These are phyloP conservation scores for Orbicella faveolata DNA, from an alignment of 64 coral and sea anemone genomes.

Conservation along the genomic window DNA sequence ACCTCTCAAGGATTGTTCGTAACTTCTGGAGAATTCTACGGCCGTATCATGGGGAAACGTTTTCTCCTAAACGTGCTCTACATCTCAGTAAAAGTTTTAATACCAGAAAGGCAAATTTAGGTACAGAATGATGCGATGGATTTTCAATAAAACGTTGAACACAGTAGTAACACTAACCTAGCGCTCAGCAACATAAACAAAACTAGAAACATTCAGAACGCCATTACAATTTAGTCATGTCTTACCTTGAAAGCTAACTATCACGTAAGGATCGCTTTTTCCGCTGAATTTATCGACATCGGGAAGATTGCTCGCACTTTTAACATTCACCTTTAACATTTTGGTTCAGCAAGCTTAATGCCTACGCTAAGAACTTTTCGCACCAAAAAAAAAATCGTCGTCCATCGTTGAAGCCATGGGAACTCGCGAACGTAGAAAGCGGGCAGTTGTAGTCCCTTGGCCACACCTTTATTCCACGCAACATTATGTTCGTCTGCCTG, in stretches of 20 bases:
- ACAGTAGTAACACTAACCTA: too few relatives aligned
- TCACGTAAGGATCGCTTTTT: conserved; percentile 83
- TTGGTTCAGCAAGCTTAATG: neutral
- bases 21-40: too few relatives aligned
- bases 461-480: neutral
- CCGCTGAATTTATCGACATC: conserved; percentile 84
- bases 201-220: too few relatives aligned
- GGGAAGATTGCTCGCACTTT: conserved; percentile 73
- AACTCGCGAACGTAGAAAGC: neutral
- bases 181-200: too few relatives aligned
- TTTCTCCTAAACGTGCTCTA: too few relatives aligned
- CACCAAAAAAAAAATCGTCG: neutral
- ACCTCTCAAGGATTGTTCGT: too few relatives aligned
- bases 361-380: neutral
- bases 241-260: conserved; percentile 88
- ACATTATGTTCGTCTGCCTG: neutral
- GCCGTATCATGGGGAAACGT: too few relatives aligned
- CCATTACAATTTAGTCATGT: too few relatives aligned
- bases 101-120: too few relatives aligned
- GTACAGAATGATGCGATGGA: too few relatives aligned
- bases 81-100: too few relatives aligned
- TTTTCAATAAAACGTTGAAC: too few relatives aligned
- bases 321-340: conserved; percentile 84
- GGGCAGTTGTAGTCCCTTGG: neutral
- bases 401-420: neutral